Evolutionary conservation across 2,113 vertebrate genomes (phyloP).

Genomic region (Catharus bicknelli): DNA sequence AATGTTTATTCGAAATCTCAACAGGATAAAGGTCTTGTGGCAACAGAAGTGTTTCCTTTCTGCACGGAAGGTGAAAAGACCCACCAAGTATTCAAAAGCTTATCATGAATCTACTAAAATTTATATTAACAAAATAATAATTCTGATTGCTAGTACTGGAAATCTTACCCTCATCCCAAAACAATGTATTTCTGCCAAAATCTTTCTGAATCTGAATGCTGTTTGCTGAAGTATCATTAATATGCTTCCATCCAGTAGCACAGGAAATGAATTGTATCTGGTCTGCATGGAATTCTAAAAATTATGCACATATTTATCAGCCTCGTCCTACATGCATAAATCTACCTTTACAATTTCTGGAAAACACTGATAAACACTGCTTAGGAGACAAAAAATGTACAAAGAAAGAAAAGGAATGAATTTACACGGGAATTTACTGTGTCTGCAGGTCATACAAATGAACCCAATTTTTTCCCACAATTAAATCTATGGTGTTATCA

Average conservation of each 20-base stretch:
- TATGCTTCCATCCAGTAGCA: neutral
- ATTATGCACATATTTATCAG: constrained; percentile 60
- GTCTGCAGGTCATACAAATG: constrained; percentile 50
- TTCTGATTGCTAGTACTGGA: neutral
- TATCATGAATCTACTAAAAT: neutral
- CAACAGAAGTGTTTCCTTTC: neutral
- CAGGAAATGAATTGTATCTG: constrained; percentile 30
- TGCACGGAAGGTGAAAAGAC: neutral
- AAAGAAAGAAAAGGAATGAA: constrained; percentile 55
- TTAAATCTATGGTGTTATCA: constrained; percentile 73
- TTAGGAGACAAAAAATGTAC: constrained; percentile 39
- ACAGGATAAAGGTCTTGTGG: neutral
- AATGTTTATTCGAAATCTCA: neutral
- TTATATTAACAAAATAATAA: neutral
- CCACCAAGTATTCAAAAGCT: neutral
- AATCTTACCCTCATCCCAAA: neutral
- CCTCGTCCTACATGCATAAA: constrained; percentile 25
- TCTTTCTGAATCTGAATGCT: neutral
- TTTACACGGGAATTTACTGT: constrained; percentile 59
- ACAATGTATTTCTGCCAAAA: neutral
- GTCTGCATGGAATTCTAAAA: constrained; percentile 20
- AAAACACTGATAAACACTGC: constrained; percentile 43
- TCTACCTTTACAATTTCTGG: constrained; percentile 51
- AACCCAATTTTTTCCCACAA: constrained; percentile 63
- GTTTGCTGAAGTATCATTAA: neutral